Base-by-base conservation (phyloP, 2,797 vertebrate genomes). In the Anabacerthia variegaticeps region DNA sequence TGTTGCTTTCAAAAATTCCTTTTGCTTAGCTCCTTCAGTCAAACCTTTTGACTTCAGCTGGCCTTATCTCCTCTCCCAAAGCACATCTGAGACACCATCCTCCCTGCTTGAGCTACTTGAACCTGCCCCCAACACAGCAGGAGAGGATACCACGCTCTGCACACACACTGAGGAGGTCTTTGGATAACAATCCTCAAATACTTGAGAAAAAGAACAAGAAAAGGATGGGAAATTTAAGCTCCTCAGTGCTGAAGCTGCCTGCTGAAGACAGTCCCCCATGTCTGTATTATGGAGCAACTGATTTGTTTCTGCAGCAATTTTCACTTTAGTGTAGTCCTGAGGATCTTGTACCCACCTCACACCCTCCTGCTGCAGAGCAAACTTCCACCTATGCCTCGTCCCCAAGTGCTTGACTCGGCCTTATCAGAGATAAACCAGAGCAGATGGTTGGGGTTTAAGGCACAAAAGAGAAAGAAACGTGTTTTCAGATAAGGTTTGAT, bases 341-440 rank as follows among this genome's bases (percentile, higher is more conserved):
- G 51, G 77, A 65, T 17, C 66, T 65, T 2, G 2, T 9, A 23
- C 16, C 37, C 36, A 55, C 18, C 18, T 46, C 43, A 55, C 54
- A 58, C 36, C 34, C 43, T 44, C 55, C 44, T 3, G 1, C 10
- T 44, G 34, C 61, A 58, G 44, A 76, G 28, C 32, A 82, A 65
- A 85, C 59, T 73, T 72, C 55, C 62, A 93, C 46, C 79, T 63
- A n/a, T 21, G 24, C 22, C 56, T 83, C 58, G 21, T 89, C 54
- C 30, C 30, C 44, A 52, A 23, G 52, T 21, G 61, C 71, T 58
- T 59, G 26, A 48, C 36, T n/a, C 24, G 21, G 55, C 41, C 79
- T 87, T 92, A 80, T 85, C 76, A 46, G 68, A 80, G 75, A 89
- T 23, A 94, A 95, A 66, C 10, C 61, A 58, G 73, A 73, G 62